Evolutionary conservation across 2,888 invertebrate genomes (phyloP).

Genomic region (Eristalinus aeneus): DNA sequence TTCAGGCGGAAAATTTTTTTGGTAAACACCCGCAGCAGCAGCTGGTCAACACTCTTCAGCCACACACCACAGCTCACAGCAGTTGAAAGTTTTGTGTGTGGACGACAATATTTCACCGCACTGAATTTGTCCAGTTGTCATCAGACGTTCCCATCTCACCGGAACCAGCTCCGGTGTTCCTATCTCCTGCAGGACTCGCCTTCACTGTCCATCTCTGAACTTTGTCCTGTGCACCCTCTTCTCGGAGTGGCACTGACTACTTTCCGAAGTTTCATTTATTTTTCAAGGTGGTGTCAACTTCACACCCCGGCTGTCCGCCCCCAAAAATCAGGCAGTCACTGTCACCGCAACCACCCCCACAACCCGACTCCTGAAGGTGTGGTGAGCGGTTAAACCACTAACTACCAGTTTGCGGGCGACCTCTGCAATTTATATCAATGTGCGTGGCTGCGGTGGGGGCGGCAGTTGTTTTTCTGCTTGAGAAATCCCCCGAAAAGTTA

Average conservation of each 20-base stretch:
- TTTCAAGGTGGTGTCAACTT: conserved; percentile 60
- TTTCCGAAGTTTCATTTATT: conserved; percentile 56
- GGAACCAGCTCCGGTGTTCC: conserved; percentile 54
- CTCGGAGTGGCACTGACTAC: conserved; percentile 34
- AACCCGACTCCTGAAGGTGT: conserved; percentile 48
- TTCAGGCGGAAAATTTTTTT: conserved; percentile 65
- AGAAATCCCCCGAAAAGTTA: conserved; percentile 35
- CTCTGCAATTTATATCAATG: conserved; percentile 69
- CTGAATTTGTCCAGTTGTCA: conserved; percentile 69
- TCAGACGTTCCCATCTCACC: conserved; percentile 14
- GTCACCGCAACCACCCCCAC: background rate
- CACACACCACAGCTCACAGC: conserved; percentile 30
- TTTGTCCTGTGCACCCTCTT: background rate
- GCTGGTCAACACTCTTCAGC: conserved; percentile 26
- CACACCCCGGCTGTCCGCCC: conserved; percentile 11
- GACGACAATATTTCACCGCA: conserved; percentile 65
- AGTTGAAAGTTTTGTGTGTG: conserved; percentile 65
- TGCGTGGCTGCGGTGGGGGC: conserved; percentile 24
- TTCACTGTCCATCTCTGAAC: conserved; percentile 26
- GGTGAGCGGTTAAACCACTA: conserved; percentile 64
- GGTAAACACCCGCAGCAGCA: conserved; percentile 62
- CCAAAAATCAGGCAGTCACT: conserved; percentile 23
- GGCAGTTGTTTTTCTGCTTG: conserved; percentile 12
- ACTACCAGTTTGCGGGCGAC: conserved; percentile 67
- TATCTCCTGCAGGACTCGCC: conserved; percentile 30